Evolutionary conservation across 2,797 vertebrate genomes (phyloP).

Genomic region (Chelon labrosus): DNA sequence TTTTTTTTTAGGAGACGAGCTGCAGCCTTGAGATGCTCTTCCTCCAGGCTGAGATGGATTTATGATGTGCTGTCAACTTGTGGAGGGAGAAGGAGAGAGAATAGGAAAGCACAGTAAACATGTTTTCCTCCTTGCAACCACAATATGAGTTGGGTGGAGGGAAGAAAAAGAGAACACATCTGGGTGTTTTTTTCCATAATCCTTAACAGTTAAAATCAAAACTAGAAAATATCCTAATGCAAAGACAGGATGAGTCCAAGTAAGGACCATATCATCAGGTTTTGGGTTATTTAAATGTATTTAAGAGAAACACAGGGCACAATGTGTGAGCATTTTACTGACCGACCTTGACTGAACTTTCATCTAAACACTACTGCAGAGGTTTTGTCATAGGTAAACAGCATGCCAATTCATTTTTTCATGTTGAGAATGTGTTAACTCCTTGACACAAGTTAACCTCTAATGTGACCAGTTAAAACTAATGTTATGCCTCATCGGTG

Average conservation of each 20-base stretch:
- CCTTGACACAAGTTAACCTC: no score
- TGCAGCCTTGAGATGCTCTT: conserved; percentile 72
- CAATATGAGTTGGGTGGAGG: conserved; percentile 62
- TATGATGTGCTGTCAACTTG: conserved; percentile 71
- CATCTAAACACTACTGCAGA: not conserved
- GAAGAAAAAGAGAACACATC: conserved; percentile 38
- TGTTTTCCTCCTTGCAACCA: conserved; percentile 67
- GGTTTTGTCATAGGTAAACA: not conserved
- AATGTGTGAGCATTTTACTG: not conserved
- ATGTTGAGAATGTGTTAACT: no score
- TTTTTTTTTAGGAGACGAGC: conserved; percentile 50
- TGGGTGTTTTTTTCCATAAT: conserved; percentile 60
- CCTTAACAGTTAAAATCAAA: conserved; percentile 52
- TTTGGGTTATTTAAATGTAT: not conserved
- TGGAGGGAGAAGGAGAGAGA: conserved; percentile 45
- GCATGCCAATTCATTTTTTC: no score
- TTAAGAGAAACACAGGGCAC: not conserved
- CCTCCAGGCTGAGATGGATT: conserved; percentile 77
- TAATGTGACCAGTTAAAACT: no score
- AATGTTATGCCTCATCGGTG: no score
- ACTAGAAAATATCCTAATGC: conserved; percentile 29
- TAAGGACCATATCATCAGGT: not conserved
- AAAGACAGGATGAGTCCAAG: conserved; percentile 14
- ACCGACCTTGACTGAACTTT: not conserved
- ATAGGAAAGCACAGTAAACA: conserved; percentile 75